Percentiles rank a stretch among this genome's conserved stretches.
These are phyloP conservation scores for Drosophila burlai DNA, from an alignment of 1,140 invertebrate genomes.

Conservation along the genomic window DNA sequence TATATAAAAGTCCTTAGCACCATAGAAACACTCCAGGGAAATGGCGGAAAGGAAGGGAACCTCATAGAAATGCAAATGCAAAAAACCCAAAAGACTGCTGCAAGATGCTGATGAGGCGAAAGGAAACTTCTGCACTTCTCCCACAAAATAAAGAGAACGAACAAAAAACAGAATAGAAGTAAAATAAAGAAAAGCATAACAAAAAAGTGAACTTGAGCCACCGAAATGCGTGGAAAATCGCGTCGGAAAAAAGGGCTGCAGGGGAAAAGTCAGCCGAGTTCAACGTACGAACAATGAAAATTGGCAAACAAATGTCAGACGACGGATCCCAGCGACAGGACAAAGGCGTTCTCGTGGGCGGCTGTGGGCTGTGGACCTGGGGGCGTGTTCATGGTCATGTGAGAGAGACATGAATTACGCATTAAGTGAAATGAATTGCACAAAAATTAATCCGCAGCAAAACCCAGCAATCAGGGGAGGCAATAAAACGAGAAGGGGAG, in stretches of 20 bases:
- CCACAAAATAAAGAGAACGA: background rate
- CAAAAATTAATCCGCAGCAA: slow-evolving; percentile 45
- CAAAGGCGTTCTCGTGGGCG: slow-evolving; percentile 31
- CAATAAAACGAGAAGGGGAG: slow-evolving; percentile 11
- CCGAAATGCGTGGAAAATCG: slow-evolving; percentile 40
- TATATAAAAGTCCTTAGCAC: slow-evolving; percentile 20
- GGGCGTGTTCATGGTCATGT: slow-evolving; percentile 36
- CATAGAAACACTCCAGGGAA: slow-evolving; percentile 57
- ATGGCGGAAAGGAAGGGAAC: slow-evolving; percentile 30
- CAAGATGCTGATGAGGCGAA: slow-evolving; percentile 29
- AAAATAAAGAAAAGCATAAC: slow-evolving; percentile 12
- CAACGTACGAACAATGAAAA: slow-evolving; percentile 55
- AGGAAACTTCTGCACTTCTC: slow-evolving; percentile 27
- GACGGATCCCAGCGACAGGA: slow-evolving; percentile 47
- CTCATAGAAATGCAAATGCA: slow-evolving; percentile 55
- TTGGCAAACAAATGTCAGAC: slow-evolving; percentile 62
- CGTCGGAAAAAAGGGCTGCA: background rate
- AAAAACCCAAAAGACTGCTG: slow-evolving; percentile 41
- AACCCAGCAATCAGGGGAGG: slow-evolving; percentile 9
- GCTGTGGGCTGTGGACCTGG: background rate
- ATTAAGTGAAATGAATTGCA: slow-evolving; percentile 79
- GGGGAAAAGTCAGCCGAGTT: slow-evolving; percentile 39
- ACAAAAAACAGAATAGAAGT: background rate
- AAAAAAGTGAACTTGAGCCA: slow-evolving; percentile 49
- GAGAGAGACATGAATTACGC: slow-evolving; percentile 57